Evolutionary conservation across 1,140 invertebrate genomes (phyloP).

Genomic region (Drosophila novamexicana): DNA sequence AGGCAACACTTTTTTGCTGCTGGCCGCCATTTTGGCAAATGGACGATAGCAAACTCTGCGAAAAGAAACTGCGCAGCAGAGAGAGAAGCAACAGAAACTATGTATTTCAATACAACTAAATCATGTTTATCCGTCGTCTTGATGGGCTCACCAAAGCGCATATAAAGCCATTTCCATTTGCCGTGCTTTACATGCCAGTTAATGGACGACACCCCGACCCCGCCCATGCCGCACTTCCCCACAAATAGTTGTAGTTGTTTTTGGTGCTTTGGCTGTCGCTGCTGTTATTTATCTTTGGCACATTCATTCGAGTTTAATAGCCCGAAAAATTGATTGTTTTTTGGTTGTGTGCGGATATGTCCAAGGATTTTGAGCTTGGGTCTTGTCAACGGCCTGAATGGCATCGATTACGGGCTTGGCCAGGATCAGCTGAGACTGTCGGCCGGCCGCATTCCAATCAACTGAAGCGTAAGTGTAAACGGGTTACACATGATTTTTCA

Average conservation of each 20-base stretch:
- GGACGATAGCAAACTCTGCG: constrained; percentile 8
- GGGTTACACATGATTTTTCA: constrained; percentile 73
- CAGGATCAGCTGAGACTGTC: constrained; percentile 35
- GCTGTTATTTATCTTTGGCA: constrained; percentile 84
- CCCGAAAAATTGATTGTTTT: constrained; percentile 84
- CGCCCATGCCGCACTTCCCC: neutral
- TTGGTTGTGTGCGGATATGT: constrained; percentile 69
- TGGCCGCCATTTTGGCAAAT: constrained; percentile 48
- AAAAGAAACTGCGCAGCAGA: constrained; percentile 5
- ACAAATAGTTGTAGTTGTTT: constrained; percentile 38
- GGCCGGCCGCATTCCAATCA: constrained; percentile 46
- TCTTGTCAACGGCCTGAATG: constrained; percentile 67
- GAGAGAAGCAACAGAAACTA: constrained; percentile 44
- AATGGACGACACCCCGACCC: constrained; percentile 23
- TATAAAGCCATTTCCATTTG: constrained; percentile 76
- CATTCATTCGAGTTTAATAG: constrained; percentile 84
- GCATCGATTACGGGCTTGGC: constrained; percentile 68
- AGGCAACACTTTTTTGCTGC: constrained; percentile 34
- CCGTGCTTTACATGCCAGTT: constrained; percentile 45
- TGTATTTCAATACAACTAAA: constrained; percentile 79
- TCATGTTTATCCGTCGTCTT: constrained; percentile 75
- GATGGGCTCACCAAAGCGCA: constrained; percentile 60
- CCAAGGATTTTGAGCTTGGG: constrained; percentile 32
- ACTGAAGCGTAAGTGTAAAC: constrained; percentile 78
- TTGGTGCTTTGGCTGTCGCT: constrained; percentile 74